Evolutionary conservation across 1,140 invertebrate species (phyloP).

Genomic region (Linepithema humile): DNA sequence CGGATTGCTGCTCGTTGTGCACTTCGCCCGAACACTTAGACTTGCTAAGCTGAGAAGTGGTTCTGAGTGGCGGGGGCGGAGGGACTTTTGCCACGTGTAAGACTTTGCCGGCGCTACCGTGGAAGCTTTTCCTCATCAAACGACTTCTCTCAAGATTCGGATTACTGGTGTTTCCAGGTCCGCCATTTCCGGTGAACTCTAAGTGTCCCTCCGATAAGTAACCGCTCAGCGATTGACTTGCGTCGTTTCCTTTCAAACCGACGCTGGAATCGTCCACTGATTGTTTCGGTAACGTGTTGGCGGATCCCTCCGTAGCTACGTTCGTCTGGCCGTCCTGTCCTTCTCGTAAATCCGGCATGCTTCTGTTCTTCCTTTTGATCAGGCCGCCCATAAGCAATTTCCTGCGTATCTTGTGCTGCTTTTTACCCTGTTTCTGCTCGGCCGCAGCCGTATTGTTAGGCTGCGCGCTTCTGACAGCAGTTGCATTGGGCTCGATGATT

Average conservation of each 20-base stretch:
- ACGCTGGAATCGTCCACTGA: conserved; percentile 91
- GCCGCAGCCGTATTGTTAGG: conserved; percentile 6
- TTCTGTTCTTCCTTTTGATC: conserved; percentile 94
- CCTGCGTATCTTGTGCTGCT: conserved; percentile 95
- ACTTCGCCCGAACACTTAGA: conserved; percentile 88
- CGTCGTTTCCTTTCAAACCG: conserved; percentile 87
- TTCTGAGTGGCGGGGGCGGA: conserved; percentile 93
- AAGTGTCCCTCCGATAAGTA: conserved; percentile 95
- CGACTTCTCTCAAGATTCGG: conserved; percentile 94
- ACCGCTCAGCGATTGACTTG: conserved; percentile 88
- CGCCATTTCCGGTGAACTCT: conserved; percentile 87
- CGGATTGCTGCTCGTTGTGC: conserved; percentile 84
- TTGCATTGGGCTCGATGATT: conserved; percentile 83
- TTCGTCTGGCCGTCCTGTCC: conserved; percentile 84
- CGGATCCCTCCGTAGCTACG: conserved; percentile 78
- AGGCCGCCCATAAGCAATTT: conserved; percentile 95
- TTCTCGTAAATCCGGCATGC: conserved; percentile 95
- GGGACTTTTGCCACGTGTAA: conserved; percentile 93
- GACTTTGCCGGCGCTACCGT: conserved; percentile 92
- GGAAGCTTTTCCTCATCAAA: conserved; percentile 95
- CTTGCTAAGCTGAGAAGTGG: conserved; percentile 92
- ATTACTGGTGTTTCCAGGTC: conserved; percentile 86
- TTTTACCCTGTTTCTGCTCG: conserved; percentile 92
- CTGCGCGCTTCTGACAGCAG: conserved; percentile 59
- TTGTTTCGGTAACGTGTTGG: conserved; percentile 83